Evolutionary conservation across 2,888 invertebrate species (phyloP).

Genomic region (Cephus rjabovi): DNA sequence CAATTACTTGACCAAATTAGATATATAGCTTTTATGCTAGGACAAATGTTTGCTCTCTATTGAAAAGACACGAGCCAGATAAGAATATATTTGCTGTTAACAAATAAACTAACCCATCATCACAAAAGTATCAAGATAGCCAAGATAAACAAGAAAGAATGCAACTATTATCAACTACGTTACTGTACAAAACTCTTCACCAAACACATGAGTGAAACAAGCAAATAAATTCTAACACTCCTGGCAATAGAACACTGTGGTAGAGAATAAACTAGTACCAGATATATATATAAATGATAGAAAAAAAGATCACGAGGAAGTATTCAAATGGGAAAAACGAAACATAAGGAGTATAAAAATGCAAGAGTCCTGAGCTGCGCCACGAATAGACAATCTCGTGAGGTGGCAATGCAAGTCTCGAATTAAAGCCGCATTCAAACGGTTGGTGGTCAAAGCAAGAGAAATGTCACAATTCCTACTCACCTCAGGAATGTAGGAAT

Average conservation of each 20-base stretch:
- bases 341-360: neutral
- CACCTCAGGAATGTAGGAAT: conserved; percentile 28
- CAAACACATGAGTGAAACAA: neutral
- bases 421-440: conserved; percentile 14
- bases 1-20: neutral
- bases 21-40: neutral
- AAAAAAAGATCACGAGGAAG: neutral
- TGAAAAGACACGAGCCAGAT: neutral
- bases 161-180: neutral
- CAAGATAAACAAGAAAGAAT: neutral
- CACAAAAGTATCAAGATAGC: neutral
- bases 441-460: conserved; percentile 13
- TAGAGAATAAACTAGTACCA: neutral
- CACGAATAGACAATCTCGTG: neutral
- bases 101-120: neutral
- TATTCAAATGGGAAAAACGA: neutral
- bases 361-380: neutral
- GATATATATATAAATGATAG: neutral
- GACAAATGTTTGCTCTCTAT: neutral
- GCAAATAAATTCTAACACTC: neutral
- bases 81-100: neutral
- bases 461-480: conserved; percentile 15
- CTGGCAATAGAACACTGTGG: neutral
- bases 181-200: neutral
- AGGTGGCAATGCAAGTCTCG: neutral